Evolutionary conservation across 2,888 invertebrate genomes (phyloP).

Genomic region (Polymixis flavicincta): DNA sequence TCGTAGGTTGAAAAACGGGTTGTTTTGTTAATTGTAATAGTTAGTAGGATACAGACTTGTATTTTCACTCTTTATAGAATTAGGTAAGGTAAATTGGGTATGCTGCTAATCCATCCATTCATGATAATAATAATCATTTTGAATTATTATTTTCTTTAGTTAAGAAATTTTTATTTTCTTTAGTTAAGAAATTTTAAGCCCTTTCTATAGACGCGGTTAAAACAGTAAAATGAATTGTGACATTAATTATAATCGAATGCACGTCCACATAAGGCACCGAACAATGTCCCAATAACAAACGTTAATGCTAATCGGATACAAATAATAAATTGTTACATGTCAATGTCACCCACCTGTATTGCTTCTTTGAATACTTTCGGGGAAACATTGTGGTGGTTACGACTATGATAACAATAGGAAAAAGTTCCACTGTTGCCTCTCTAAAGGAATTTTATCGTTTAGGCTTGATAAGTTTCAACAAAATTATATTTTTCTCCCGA

Average conservation of each 20-base stretch:
- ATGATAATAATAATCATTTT: background rate
- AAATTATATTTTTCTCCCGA: background rate
- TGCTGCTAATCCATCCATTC: background rate
- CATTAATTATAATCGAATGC: slow-evolving; percentile 19
- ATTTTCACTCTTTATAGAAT: background rate
- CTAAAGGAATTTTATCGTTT: background rate
- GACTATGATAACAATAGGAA: slow-evolving; percentile 5
- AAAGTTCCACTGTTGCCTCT: slow-evolving; percentile 14
- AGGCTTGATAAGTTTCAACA: background rate
- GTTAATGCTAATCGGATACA: slow-evolving; percentile 64
- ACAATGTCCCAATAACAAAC: slow-evolving; percentile 46
- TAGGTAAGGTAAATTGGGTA: no score
- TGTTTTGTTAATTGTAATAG: background rate
- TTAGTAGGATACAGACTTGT: background rate
- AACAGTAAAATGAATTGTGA: slow-evolving; percentile 7
- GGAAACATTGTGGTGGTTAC: slow-evolving; percentile 16
- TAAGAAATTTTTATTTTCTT: background rate
- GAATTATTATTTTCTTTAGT: background rate
- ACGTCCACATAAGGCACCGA: slow-evolving; percentile 40
- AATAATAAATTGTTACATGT: slow-evolving; percentile 65
- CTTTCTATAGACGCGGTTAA: background rate
- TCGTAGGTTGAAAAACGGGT: background rate
- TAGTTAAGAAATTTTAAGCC: background rate
- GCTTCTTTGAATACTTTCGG: slow-evolving; percentile 41
- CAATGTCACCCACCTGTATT: slow-evolving; percentile 54